Conservation (phyloP, 2,888 invertebrate species). For the Drosophila atripex region DNA sequence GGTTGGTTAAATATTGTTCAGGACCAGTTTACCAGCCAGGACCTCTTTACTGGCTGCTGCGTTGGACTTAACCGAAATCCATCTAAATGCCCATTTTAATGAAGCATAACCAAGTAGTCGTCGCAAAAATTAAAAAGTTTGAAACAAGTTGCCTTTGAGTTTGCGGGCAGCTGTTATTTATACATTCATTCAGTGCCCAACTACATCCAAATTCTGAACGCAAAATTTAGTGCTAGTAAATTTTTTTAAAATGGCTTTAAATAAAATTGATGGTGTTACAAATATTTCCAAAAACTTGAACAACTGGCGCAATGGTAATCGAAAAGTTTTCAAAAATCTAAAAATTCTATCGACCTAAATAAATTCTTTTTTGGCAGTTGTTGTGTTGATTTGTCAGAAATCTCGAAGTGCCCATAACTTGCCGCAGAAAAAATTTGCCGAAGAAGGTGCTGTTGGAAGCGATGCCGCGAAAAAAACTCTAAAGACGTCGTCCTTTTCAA, state of each 20-base stretch:
- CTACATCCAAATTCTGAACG: neutral
- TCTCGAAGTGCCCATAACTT: neutral
- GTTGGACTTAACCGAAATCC: neutral
- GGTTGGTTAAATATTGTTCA: conserved; percentile 40
- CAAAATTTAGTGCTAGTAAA: neutral
- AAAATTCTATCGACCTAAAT: too few relatives aligned
- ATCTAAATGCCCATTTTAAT: conserved; percentile 11
- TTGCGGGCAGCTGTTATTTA: neutral
- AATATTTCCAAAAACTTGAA: conserved; percentile 4
- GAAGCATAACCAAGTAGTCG: conserved; percentile 1
- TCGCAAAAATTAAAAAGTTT: neutral
- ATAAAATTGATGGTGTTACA: conserved; percentile 5
- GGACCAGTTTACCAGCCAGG: conserved; percentile 30
- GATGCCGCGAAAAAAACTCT: neutral
- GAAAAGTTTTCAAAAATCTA: neutral
- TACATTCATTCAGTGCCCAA: conserved; percentile 1
- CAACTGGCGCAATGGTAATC: conserved; percentile 2
- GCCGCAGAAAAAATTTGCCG: neutral
- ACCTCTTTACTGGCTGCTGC: neutral
- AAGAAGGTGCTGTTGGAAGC: neutral
- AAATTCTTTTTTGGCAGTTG: neutral
- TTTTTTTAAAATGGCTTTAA: neutral
- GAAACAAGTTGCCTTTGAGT: neutral
- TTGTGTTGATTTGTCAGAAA: neutral
- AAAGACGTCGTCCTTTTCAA: neutral